A percentile compares a stretch with the other conserved stretches of the same genome.
phyloP scores from a whole-genome alignment of 2,888 invertebrate genomes.

The Malacosoma neustria region DNA sequence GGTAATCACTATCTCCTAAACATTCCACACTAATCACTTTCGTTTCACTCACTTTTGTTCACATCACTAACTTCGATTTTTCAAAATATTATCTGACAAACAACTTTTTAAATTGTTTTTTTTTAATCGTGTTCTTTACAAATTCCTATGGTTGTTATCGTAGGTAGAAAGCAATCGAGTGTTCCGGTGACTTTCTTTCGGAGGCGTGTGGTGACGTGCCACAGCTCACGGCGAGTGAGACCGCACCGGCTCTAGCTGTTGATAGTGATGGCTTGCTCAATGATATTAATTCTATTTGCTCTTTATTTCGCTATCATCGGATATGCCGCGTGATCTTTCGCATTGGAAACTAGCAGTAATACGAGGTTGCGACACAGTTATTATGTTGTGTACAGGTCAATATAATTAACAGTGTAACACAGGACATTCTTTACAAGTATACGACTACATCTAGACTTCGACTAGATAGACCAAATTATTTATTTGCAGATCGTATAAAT shows the following conservation, averaged over 20 bases:
- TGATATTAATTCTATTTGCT: conserved; percentile 4
- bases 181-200: conserved; percentile 51
- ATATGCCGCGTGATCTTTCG: not conserved
- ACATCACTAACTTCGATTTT: not conserved
- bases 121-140: conserved; percentile 3
- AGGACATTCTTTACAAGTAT: too few species aligned
- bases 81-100: conserved; percentile 5
- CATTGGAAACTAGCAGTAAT: not conserved
- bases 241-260: conserved; percentile 26
- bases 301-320: not conserved
- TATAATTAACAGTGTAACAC: too few species aligned
- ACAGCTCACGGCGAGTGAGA: conserved; percentile 45
- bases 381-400: too few species aligned
- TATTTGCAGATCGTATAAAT: too few species aligned
- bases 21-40: conserved; percentile 1
- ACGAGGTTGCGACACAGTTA: not conserved
- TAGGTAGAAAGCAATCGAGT: conserved; percentile 51
- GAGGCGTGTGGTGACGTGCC: conserved; percentile 55
- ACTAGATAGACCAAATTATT: too few species aligned
- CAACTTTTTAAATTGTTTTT: conserved; percentile 4
- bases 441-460: too few species aligned
- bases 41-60: conserved; percentile 3
- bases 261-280: conserved; percentile 27
- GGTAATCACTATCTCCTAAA: not conserved
- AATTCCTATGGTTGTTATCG: conserved; percentile 8